These are phyloP conservation scores for Sceloporus undulatus DNA, from an alignment of 2,113 vertebrate species.

Conservation along the genomic window DNA sequence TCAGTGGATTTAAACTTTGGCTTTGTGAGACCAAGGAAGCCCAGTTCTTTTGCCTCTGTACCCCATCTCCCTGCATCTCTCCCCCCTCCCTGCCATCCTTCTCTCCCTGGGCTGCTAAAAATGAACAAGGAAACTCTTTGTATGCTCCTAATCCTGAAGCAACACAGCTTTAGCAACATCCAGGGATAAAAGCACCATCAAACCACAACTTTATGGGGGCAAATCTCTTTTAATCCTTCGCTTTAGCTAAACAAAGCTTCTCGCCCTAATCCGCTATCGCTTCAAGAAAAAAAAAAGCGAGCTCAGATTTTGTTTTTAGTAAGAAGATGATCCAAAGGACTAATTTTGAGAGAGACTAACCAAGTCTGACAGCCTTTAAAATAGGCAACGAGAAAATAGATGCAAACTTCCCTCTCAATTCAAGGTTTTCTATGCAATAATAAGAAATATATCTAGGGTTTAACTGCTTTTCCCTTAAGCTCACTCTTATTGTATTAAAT, in stretches of 20 bases:
- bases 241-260: slow-evolving; percentile 97
- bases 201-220: slow-evolving; percentile 97
- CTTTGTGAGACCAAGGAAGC: slow-evolving; percentile 78
- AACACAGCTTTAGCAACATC: slow-evolving; percentile 96
- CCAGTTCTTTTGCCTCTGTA: slow-evolving; percentile 75
- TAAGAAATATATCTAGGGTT: slow-evolving; percentile 80
- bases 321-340: slow-evolving; percentile 94
- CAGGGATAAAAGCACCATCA: slow-evolving; percentile 98
- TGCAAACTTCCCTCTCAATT: slow-evolving; percentile 80
- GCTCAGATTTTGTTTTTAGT: slow-evolving; percentile 91
- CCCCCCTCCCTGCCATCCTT: slow-evolving; percentile 75
- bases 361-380: slow-evolving; percentile 94
- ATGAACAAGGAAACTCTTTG: slow-evolving; percentile 96
- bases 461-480: slow-evolving; percentile 76
- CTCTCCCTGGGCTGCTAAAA: slow-evolving; percentile 86
- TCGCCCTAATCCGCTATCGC: slow-evolving; percentile 93
- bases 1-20: slow-evolving; percentile 79
- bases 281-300: slow-evolving; percentile 76
- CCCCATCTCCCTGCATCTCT: slow-evolving; percentile 81
- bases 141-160: slow-evolving; percentile 93
- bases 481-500: slow-evolving; percentile 77
- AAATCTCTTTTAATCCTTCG: slow-evolving; percentile 98
- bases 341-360: slow-evolving; percentile 95
- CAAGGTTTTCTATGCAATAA: slow-evolving; percentile 75
- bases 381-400: slow-evolving; percentile 81